Evolutionary conservation across 2,888 invertebrate species (phyloP).

Genomic region (Masnerella sp.): DNA sequence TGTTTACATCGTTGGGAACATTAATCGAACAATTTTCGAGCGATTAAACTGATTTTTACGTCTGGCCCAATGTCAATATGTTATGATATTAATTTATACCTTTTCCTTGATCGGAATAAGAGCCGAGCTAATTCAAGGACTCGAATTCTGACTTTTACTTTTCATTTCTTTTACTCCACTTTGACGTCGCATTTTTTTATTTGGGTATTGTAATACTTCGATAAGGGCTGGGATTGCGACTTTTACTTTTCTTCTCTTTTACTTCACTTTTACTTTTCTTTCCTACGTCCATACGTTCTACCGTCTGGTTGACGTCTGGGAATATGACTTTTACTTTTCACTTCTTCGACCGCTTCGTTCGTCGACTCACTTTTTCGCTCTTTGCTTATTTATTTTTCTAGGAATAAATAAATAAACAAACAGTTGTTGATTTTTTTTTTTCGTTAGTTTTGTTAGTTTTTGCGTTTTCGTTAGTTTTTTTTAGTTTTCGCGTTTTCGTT

Average conservation of each 20-base stretch:
- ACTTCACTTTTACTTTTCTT: constrained; percentile 58
- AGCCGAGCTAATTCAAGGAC: constrained; percentile 44
- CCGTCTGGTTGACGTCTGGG: constrained; percentile 45
- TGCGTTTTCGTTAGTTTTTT: too few species aligned
- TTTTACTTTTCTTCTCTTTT: constrained; percentile 54
- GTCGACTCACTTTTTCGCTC: too few species aligned
- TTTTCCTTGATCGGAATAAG: constrained; percentile 45
- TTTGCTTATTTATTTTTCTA: too few species aligned
- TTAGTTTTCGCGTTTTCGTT: too few species aligned
- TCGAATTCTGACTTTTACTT: constrained; percentile 36
- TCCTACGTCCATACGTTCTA: constrained; percentile 37
- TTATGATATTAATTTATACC: constrained; percentile 36
- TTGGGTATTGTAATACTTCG: constrained; percentile 36
- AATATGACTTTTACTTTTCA: constrained; percentile 56
- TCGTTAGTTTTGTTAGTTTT: too few species aligned
- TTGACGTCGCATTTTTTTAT: constrained; percentile 41
- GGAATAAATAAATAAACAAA: too few species aligned
- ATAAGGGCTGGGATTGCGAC: constrained; percentile 45
- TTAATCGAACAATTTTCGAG: too few species aligned
- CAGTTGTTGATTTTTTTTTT: too few species aligned
- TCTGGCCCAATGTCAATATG: constrained; percentile 34
- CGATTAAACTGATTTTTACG: constrained; percentile 10
- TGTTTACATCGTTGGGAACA: too few species aligned
- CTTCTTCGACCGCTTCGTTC: too few species aligned
- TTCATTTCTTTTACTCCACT: constrained; percentile 44